These are phyloP conservation scores for Tylochromis polylepis DNA, from an alignment of 2,113 vertebrate species.

Conservation along the genomic window DNA sequence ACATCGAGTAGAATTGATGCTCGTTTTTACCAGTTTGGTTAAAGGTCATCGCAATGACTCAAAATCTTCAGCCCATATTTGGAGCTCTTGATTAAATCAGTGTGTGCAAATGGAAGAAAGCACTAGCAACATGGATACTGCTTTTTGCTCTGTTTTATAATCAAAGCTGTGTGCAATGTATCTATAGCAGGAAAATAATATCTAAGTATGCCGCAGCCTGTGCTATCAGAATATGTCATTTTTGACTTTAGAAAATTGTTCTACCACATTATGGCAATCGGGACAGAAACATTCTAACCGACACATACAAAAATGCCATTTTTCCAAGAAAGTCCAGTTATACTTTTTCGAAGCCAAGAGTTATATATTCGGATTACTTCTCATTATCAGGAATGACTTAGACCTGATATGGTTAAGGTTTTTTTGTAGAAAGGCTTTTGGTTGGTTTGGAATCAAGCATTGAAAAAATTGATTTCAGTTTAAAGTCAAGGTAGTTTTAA, in stretches of 20 bases:
- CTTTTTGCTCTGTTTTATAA: conserved; percentile 33
- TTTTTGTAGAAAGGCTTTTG: background rate
- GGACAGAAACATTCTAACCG: background rate
- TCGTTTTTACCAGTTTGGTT: conserved; percentile 21
- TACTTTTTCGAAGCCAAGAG: fast-evolving
- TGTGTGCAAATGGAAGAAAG: conserved; percentile 14
- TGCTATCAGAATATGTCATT: background rate
- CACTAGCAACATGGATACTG: background rate
- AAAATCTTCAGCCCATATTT: conserved; percentile 39
- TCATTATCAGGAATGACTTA: no score
- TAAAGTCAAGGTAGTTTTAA: background rate
- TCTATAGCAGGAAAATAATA: background rate
- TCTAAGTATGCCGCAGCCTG: background rate
- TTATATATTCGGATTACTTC: no score
- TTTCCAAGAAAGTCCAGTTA: background rate
- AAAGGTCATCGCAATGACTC: conserved; percentile 45
- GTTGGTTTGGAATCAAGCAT: no score
- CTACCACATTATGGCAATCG: background rate
- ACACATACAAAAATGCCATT: background rate
- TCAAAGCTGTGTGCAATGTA: background rate
- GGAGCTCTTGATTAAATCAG: conserved; percentile 36
- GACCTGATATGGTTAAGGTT: background rate
- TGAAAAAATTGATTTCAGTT: background rate
- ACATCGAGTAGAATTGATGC: conserved; percentile 19
- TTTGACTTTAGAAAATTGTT: background rate